These are phyloP conservation scores for Corythaixoides concolor DNA, from an alignment of 2,113 vertebrate species.

Conservation along the genomic window DNA sequence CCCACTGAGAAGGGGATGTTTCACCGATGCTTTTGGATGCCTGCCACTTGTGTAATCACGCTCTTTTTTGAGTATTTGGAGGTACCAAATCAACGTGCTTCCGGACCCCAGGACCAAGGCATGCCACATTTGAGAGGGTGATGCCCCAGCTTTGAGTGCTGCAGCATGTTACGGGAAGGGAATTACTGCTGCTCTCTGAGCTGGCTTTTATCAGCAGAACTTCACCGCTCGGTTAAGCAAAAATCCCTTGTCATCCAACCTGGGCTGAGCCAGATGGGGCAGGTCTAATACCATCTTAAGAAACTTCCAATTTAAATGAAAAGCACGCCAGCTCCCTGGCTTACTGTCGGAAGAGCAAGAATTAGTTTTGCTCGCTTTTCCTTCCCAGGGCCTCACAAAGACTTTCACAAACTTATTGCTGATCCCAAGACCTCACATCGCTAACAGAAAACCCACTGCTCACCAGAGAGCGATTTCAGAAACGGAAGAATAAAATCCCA, in stretches of 20 bases:
- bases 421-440: background rate
- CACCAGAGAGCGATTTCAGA: background rate
- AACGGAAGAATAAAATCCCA: background rate
- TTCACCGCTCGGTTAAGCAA: background rate
- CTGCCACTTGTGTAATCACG: background rate
- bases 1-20: background rate
- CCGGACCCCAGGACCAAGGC: background rate
- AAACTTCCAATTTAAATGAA: background rate
- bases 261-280: background rate
- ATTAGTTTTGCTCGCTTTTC: background rate
- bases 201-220: background rate
- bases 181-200: background rate
- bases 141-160: rapidly evolving
- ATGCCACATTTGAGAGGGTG: background rate
- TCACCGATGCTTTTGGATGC: background rate
- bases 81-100: background rate
- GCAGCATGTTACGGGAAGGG: rapidly evolving
- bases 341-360: background rate
- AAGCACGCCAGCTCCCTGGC: background rate
- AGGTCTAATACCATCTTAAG: background rate
- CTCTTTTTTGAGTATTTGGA: background rate
- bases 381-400: background rate
- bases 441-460: background rate
- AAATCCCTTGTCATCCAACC: background rate
- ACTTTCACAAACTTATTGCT: background rate